Conservation (phyloP, 2,113 vertebrate genomes). For the Conger conger region DNA sequence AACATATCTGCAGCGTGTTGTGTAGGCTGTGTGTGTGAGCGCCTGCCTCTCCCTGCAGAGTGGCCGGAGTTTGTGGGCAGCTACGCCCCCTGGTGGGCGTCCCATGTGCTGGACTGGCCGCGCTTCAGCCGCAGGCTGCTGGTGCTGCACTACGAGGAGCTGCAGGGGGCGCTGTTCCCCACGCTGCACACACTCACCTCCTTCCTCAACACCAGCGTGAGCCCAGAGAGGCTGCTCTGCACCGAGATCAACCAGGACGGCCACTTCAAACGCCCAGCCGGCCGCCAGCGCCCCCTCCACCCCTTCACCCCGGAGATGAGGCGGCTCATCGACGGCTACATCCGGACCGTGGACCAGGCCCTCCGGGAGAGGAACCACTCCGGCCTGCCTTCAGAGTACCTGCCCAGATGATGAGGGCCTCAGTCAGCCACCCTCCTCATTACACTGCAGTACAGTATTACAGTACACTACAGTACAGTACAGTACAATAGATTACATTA, state of each 20-base stretch:
- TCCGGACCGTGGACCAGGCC: slow-evolving; percentile 77
- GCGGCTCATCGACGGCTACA: slow-evolving; percentile 76
- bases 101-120: slow-evolving; percentile 83
- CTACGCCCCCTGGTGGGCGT: slow-evolving; percentile 87
- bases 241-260: slow-evolving; percentile 85
- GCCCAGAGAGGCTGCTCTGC: slow-evolving; percentile 78
- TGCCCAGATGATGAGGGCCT: slow-evolving; percentile 80
- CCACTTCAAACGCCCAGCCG: slow-evolving; percentile 76
- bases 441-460: no score
- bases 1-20: background rate
- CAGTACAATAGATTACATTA: no score
- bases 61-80: slow-evolving; percentile 85
- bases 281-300: slow-evolving; percentile 67
- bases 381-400: slow-evolving; percentile 77
- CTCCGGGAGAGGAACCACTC: slow-evolving; percentile 74
- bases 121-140: slow-evolving; percentile 75
- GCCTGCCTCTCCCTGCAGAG: slow-evolving; percentile 55
- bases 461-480: no score
- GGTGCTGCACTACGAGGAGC: slow-evolving; percentile 78
- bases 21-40: background rate
- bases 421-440: no score
- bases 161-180: slow-evolving; percentile 73
- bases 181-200: slow-evolving; percentile 72
- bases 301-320: slow-evolving; percentile 85
- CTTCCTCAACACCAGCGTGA: slow-evolving; percentile 75